These are phyloP conservation scores for Glyphotaelius pellucidus DNA, from an alignment of 2,888 invertebrate species.

Conservation along the genomic window DNA sequence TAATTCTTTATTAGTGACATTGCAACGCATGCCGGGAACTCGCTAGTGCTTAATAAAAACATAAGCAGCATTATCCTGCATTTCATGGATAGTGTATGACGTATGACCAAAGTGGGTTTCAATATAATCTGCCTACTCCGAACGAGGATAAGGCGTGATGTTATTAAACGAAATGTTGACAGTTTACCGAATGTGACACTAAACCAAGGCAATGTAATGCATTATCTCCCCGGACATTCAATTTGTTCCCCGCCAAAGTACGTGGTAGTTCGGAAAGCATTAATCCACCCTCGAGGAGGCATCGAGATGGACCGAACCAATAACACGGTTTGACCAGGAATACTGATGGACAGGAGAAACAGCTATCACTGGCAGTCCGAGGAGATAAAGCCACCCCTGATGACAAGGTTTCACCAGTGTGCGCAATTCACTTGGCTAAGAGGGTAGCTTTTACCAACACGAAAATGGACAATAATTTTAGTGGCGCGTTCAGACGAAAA, in stretches of 20 bases:
- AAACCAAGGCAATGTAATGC: neutral
- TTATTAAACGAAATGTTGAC: neutral
- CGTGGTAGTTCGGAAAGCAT: neutral
- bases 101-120: neutral
- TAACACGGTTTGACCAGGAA: constrained; percentile 30
- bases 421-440: constrained; percentile 27
- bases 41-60: neutral
- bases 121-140: neutral
- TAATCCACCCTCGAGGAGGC: neutral
- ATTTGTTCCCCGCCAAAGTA: constrained; percentile 16
- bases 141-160: neutral
- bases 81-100: neutral
- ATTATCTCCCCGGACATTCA: neutral
- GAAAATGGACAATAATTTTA: constrained; percentile 11
- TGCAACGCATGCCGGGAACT: no score
- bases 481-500: neutral
- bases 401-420: constrained; percentile 27
- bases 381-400: constrained; percentile 31
- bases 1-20: no score
- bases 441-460: constrained; percentile 5
- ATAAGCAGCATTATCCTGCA: neutral
- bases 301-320: constrained; percentile 25
- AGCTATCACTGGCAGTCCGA: constrained; percentile 38
- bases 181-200: neutral
- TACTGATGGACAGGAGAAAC: constrained; percentile 15